A percentile compares a stretch with the other conserved stretches of the same genome.
These are phyloP conservation scores for Apis mellifera DNA, from an alignment of 1,140 invertebrate species.

Conservation along the genomic window Amel_HAv3.1 CM009940.2:7402001-7402500, in stretches of 20 bases:
- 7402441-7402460: slow-evolving; percentile 25
- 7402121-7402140: slow-evolving; percentile 17
- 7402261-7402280: neutral
- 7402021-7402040: neutral
- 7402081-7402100: slow-evolving; percentile 54
- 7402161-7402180: slow-evolving; percentile 28
- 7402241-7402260: no score
- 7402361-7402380: neutral
- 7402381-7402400: neutral
- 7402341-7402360: neutral
- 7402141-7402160: slow-evolving; percentile 22
- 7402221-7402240: no score
- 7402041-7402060: slow-evolving; percentile 1
- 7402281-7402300: no score
- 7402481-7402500: slow-evolving; percentile 45
- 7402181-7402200: slow-evolving; percentile 17
- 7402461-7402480: slow-evolving; percentile 16
- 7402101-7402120: slow-evolving; percentile 59
- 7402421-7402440: slow-evolving; percentile 6
- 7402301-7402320: no score
- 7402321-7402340: no score
- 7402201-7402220: neutral
- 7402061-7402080: slow-evolving; percentile 2
- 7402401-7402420: slow-evolving; percentile 2
- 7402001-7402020: neutral